Conservation (phyloP, 1,140 invertebrate genomes). For the Eubasilissa regina region DNA sequence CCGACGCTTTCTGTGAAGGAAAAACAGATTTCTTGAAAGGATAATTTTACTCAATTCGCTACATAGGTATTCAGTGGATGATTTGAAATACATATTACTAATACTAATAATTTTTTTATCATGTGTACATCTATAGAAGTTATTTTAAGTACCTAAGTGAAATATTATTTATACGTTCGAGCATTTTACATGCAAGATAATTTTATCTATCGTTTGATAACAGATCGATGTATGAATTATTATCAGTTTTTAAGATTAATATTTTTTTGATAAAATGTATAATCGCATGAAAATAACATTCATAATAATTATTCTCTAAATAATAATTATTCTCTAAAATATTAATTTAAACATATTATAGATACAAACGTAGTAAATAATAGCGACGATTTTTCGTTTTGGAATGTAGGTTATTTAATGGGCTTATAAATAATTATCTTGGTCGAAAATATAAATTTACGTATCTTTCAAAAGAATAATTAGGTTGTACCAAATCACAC, state of each 20-base stretch:
- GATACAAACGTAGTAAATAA: no score
- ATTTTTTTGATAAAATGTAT: not conserved
- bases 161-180: no score
- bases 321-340: not conserved
- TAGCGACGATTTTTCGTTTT: no score
- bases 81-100: no score
- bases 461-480: slow-evolving; percentile 25
- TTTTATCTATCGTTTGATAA: not conserved
- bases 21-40: slow-evolving; percentile 6
- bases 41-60: not conserved
- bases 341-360: no score
- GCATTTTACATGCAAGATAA: no score
- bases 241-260: not conserved
- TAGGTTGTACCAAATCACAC: slow-evolving; percentile 24
- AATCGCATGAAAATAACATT: not conserved
- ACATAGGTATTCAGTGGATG: no score
- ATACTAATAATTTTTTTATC: no score
- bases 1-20: not conserved
- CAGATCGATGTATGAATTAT: not conserved
- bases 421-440: not conserved
- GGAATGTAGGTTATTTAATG: slow-evolving; percentile 14
- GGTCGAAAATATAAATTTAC: not conserved
- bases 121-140: no score
- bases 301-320: not conserved
- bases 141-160: no score